Evolutionary conservation across 2,888 invertebrate genomes (phyloP), one percentile per base, ranked within the genome.

Genomic region (Galerucella pusilla): DNA sequence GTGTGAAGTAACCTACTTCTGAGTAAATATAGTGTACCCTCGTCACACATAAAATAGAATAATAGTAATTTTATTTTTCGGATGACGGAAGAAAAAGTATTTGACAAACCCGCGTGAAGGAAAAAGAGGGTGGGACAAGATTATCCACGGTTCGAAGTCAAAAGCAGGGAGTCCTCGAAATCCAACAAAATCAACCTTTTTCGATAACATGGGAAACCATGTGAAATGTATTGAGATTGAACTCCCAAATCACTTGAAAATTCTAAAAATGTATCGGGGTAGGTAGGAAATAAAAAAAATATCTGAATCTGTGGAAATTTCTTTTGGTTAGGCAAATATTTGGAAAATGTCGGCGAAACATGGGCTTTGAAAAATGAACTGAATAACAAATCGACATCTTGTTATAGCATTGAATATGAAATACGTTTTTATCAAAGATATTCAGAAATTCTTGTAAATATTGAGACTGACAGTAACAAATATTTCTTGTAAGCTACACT

Each of bases 141-240:
- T 35, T 42, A 35, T 12, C 42, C 63, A 20, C 16, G 42, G n/a
- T 7, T 42, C 10, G 2, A 63, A 63, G 9, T 42, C 35, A 63
- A 63, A 35, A 16, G 12, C 35, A 63, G 42, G 63, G 20, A 12
- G 42, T 35, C 14, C 11, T 9, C 61, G n/a, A 42, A 61, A 35
- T 61, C 42, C 35, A 12, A 42, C 35, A 28, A 60, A 60, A 60
- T 61, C 61, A 35, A 61, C 61, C 7, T 61, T 61, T 61, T 61
- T 42, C 35, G 35, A 61, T 61, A 61, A 61, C 61, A n/a, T 11
- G n/a, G n/a, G n/a, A 42, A 60, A 60, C 11, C 12, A 25, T 60
- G 28, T 28, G 60, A 60, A 60, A 28, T 35, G 28, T 60, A 60
- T 25, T 9, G 12, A n/a, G n/a, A 52, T n/a, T 52, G 14, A n/a